A percentile compares a stretch with the other conserved stretches of the same genome.
These are phyloP conservation scores for Pseudanteris insignis DNA, from an alignment of 2,888 invertebrate genomes.

Conservation along the genomic window DNA sequence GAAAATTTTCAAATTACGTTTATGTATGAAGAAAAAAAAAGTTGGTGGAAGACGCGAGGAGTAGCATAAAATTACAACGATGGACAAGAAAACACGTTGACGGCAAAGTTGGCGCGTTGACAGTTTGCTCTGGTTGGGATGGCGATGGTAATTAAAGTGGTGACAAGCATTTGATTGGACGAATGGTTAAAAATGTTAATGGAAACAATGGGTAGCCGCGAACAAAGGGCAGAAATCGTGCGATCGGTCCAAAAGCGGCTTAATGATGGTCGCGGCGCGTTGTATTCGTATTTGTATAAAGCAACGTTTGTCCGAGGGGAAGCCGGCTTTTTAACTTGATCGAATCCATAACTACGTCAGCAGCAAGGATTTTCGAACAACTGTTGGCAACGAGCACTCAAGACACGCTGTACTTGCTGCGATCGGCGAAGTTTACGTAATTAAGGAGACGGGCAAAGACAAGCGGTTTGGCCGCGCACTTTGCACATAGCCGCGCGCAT, in stretches of 20 bases:
- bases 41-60: no score
- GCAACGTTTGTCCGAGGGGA: slow-evolving; percentile 12
- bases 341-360: slow-evolving; percentile 37
- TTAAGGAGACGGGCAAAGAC: slow-evolving; percentile 36
- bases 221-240: slow-evolving; percentile 9
- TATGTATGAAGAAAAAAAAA: no score
- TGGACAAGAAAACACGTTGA: no score
- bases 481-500: slow-evolving; percentile 23
- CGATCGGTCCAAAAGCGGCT: not conserved
- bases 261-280: slow-evolving; percentile 15
- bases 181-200: slow-evolving; percentile 5
- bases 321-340: slow-evolving; percentile 13
- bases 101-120: no score
- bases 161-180: not conserved
- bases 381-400: slow-evolving; percentile 7
- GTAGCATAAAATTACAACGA: no score
- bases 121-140: no score
- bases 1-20: no score
- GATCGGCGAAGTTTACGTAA: slow-evolving; percentile 36
- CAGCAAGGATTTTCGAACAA: slow-evolving; percentile 21
- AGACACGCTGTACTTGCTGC: slow-evolving; percentile 36
- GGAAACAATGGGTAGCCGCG: slow-evolving; percentile 4
- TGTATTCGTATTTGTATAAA: slow-evolving; percentile 25
- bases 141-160: no score
- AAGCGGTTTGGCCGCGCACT: slow-evolving; percentile 21